Percentiles rank a stretch among this genome's conserved stretches.
Evolutionary conservation across 2,888 invertebrate genomes (phyloP).

Genomic region (Melolontha melolontha): DNA sequence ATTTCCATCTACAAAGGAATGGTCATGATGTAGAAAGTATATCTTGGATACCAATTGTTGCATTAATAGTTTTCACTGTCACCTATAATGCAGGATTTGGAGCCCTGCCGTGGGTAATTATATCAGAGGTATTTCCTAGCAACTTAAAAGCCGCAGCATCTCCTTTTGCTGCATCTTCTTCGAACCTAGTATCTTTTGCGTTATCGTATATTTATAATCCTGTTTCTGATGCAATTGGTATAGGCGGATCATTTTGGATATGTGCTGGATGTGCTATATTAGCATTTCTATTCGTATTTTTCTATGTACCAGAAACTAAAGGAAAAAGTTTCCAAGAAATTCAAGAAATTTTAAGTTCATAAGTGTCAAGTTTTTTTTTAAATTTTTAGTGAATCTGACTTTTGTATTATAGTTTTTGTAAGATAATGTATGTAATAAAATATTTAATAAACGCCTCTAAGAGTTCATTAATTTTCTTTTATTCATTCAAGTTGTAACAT

Average conservation of each 20-base stretch:
- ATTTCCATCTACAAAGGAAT: conserved; percentile 72
- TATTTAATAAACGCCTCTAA: background rate
- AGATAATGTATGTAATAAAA: background rate
- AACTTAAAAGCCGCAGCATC: conserved; percentile 83
- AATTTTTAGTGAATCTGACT: background rate
- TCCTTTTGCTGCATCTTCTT: conserved; percentile 80
- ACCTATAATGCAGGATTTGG: conserved; percentile 83
- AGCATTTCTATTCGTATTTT: conserved; percentile 78
- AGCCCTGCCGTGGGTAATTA: conserved; percentile 84
- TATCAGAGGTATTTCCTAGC: conserved; percentile 85
- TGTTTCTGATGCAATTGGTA: conserved; percentile 71
- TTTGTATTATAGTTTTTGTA: too few species aligned
- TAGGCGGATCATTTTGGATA: conserved; percentile 78
- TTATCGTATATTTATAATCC: conserved; percentile 78
- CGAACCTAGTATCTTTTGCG: conserved; percentile 81
- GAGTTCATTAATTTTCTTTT: too few species aligned
- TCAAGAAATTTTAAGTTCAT: conserved; percentile 63
- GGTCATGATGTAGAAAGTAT: conserved; percentile 66
- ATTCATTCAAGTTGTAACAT: too few species aligned
- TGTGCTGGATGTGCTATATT: conserved; percentile 74
- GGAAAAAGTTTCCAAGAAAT: conserved; percentile 89
- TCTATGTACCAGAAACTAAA: conserved; percentile 88
- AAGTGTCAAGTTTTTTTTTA: background rate
- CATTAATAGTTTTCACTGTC: conserved; percentile 79
- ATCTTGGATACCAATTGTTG: conserved; percentile 78